Evolutionary conservation across 2,888 invertebrate species (phyloP), one percentile per base, ranked within the genome.

Genomic region (Chymomyza fuscimana): DNA sequence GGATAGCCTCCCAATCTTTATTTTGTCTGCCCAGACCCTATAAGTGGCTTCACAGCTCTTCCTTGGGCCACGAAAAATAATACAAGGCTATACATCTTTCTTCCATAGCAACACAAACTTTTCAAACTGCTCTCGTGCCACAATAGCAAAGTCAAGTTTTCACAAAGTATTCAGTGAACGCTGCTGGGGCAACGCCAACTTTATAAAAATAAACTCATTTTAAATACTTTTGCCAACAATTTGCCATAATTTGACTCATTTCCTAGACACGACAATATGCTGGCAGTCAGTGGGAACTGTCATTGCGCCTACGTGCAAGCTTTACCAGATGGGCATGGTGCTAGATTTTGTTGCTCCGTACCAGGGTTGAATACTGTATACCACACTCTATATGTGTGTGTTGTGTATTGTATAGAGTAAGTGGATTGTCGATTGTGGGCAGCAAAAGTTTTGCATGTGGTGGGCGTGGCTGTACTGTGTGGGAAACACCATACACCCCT

Each of bases 181-280:
- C 58, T 25, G 22, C 22, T 15, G 58, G 58, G 58, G 22, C 58
- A 58, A 58, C 58, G 58, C 58, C 58, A 58, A 58, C 29, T 58
- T 58, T 58, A 19, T 25, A 58, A 77, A 77, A 81, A 84, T 86
- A 86, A 85, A 88, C 87, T 81, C 84, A 86, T 86, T 86, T 85
- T 85, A 88, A 85, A 85, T 85, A 85, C 84, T 85, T 88, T 88
- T 74, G 79, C 86, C 77, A 85, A 85, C 84, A 85, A 85, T 85
- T 85, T 85, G 84, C 88, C 82, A 85, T 88, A 85, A 85, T 85
- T 85, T 85, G 87, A 88, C 86, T 83, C 86, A 85, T 85, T 85
- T 85, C 78, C 77, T 77, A 69, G 22, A 60, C 60, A 60, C 15
- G 36, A 60, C n/a, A 60, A 58, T 25, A 46, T 46, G 40, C 40